Conservation (phyloP, 2,797 vertebrate species). For the Austrolebias charrua region DNA sequence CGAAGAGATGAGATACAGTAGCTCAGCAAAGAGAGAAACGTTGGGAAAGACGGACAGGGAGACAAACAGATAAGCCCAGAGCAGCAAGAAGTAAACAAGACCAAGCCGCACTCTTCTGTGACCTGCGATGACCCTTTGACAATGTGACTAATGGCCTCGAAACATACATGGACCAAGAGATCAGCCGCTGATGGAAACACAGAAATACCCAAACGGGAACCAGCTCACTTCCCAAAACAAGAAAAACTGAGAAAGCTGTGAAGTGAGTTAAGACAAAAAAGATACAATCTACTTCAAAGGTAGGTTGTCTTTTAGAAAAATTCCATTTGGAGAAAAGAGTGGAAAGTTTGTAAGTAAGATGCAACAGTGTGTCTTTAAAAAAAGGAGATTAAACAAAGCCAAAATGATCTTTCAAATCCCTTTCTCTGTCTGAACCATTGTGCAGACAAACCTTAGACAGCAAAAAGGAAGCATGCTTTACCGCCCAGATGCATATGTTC, state of each 20-base stretch:
- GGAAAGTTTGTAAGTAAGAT: conserved; percentile 5
- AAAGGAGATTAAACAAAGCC: conserved; percentile 2
- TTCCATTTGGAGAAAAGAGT: conserved; percentile 16
- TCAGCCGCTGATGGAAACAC: conserved; percentile 26
- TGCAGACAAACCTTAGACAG: not conserved
- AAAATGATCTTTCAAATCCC: conserved; percentile 4
- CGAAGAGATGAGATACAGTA: conserved; percentile 14
- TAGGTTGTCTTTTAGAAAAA: conserved; percentile 6
- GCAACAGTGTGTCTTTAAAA: conserved; percentile 17
- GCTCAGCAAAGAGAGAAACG: conserved; percentile 28
- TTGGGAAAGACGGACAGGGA: conserved; percentile 33
- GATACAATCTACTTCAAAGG: conserved; percentile 14
- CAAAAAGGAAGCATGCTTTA: conserved; percentile 17
- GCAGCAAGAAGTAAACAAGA: conserved; percentile 58
- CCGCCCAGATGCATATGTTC: conserved; percentile 32
- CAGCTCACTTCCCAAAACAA: not conserved
- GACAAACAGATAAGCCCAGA: conserved; percentile 53
- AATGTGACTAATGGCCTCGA: conserved; percentile 66
- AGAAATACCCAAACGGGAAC: conserved; percentile 20
- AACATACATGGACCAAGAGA: conserved; percentile 49
- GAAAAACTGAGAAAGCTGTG: conserved; percentile 1
- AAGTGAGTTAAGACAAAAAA: not conserved
- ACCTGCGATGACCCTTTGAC: conserved; percentile 57
- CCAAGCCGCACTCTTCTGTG: conserved; percentile 32
- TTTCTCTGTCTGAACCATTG: conserved; percentile 6